Base-by-base conservation (phyloP, 2,888 invertebrate genomes). In the Drosophila tripunctata region DNA sequence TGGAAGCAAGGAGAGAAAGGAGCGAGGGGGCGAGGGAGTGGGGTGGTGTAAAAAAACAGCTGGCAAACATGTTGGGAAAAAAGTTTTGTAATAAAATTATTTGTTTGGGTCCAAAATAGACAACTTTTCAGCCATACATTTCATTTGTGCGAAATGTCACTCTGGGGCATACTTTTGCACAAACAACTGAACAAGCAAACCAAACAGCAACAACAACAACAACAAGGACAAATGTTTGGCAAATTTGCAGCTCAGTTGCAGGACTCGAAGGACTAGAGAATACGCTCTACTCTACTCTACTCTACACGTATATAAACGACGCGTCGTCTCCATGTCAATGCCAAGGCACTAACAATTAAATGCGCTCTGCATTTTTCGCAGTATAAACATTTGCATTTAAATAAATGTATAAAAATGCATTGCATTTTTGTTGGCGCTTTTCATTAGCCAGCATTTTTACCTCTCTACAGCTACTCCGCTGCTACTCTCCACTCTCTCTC, bases 21-120 rank as follows among this genome's bases (percentile, higher is more conserved):
- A n/a, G n/a, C n/a, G n/a, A n/a, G 38, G 31, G 40, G 50, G 19
- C 17, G 22, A n/a, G n/a, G n/a, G n/a, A n/a, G n/a, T n/a, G n/a
- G n/a, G n/a, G n/a, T n/a, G 27, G 27, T 8, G 27, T 10, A 10
- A 27, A 2, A 62, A 56, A 54, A 55, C 47, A 74, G 58, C 15
- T 30, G 36, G 57, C 73, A 45, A 66, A 71, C 67, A 75, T 71
- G 62, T 56, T 75, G 40, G 27, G 10, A 48, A 62, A 68, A 63
- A 81, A 81, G 68, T 81, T 81, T 82, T 77, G 75, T 81, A 81
- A 85, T 85, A 82, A 81, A 81, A 81, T 81, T 81, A 81, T 81
- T 85, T 85, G 82, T 75, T 84, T 61, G 78, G 78, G 67, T n/a
- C 68, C 47, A 51, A 70, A 84, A 84, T 69, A 84, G 82, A 81